Evolutionary conservation across 2,113 vertebrate species (phyloP), one percentile per base, ranked within the genome.

Genomic region (Cyanoliseus patagonus): DNA sequence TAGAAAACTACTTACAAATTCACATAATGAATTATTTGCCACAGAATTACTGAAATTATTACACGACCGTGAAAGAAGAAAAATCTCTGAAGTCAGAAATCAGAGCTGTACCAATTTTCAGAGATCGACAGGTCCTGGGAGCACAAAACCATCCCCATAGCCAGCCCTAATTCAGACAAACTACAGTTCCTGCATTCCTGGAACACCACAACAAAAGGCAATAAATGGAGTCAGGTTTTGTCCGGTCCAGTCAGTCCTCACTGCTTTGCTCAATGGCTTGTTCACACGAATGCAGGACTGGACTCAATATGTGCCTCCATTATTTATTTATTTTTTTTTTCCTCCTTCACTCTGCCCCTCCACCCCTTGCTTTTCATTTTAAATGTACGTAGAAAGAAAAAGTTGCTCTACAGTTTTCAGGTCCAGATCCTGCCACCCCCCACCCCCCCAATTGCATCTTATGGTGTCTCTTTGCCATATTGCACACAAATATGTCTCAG

Each of bases 141-240:
- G 44, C 69, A 91, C 91, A 92, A 95, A 92, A 67, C 68, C 82
- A 69, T 25, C 59, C 63, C 57, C 52, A 37, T 88, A 88, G 70
- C 59, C 75, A 86, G 66, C 30, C 57, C 44, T 51, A 39, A n/a
- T 44, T 73, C 86, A 79, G 83, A 89, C 72, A 78, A 94, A 84
- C 83, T 63, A 2, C 77, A 66, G 59, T 78, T 96, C 92, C 94
- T 85, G 79, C 84, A 90, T 97, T 94, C 87, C 92, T 88, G 70
- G 67, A 63, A 52, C 93, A 90, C 62, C 93, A 89, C 82, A 87
- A 88, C 96, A 95, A 90, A 94, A 87, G 96, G 81, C 70, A 83
- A 88, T 82, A 90, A 95, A 91, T 6, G 70, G 91, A 90, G 78
- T 73, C 91, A 62, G 82, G 93, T 94, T 95, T 91, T 97, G 93